Evolutionary conservation across 2,797 vertebrate species (phyloP).

Genomic region (Triplophysa bombifrons): DNA sequence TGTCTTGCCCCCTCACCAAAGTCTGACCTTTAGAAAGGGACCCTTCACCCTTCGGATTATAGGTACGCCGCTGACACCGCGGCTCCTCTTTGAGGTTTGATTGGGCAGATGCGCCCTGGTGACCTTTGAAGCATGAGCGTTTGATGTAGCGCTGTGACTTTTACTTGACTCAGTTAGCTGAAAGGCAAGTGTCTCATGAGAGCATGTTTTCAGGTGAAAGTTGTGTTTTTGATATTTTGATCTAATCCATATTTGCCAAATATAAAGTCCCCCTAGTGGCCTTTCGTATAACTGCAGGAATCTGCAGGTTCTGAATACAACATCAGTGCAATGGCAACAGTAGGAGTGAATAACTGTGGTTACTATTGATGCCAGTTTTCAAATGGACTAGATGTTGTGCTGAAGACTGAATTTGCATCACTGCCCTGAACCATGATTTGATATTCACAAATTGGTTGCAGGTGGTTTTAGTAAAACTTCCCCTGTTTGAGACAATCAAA

Average conservation of each 20-base stretch:
- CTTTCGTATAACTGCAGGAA: not conserved
- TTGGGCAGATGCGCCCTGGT: slow-evolving; percentile 37
- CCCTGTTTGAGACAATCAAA: not conserved
- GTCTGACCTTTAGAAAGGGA: slow-evolving; percentile 55
- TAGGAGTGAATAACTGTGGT: not conserved
- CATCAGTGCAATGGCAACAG: not conserved
- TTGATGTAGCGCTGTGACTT: slow-evolving; percentile 46
- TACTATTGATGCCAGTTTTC: not conserved
- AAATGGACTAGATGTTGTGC: not conserved
- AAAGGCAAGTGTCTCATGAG: slow-evolving; percentile 42
- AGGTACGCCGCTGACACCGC: slow-evolving; percentile 26
- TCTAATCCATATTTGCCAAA: not conserved
- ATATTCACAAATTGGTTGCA: not conserved
- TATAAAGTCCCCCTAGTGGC: not conserved
- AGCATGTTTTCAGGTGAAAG: slow-evolving; percentile 41
- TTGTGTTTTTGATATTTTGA: slow-evolving; percentile 30
- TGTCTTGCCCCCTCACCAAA: slow-evolving; percentile 50
- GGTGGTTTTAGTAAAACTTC: not conserved
- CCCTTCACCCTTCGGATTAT: slow-evolving; percentile 32
- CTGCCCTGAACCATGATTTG: not conserved
- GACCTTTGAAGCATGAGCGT: slow-evolving; percentile 49
- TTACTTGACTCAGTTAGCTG: not conserved
- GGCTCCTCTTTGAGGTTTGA: slow-evolving; percentile 42
- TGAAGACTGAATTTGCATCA: not conserved
- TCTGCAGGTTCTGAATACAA: not conserved